Base-by-base conservation (phyloP, 2,113 vertebrate genomes). In the Lycaon pictus region DNA sequence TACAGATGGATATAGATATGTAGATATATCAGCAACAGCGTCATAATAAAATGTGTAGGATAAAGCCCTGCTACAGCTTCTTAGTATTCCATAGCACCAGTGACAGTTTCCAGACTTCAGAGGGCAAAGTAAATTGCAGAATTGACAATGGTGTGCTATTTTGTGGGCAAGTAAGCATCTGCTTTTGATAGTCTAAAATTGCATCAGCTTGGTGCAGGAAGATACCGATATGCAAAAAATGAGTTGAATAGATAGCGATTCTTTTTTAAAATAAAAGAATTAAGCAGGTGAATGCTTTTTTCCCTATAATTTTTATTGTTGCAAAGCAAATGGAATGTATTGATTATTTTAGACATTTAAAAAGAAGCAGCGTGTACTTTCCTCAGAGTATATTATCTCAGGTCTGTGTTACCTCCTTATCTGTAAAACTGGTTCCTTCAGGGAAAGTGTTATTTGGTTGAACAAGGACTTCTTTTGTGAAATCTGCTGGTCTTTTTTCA, bases 301-400 rank as follows among this genome's bases (percentile, higher is more conserved):
- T 53, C 10, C 53, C 8, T 60, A 37, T 17, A 43, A 7, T 48
- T 87, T 82, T 58, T 81, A 79, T 29, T 43, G 7, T 7, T 20
- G 20, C 29, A 86, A 89, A 93, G 58, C 7, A 93, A 86, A 82
- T 32, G 88, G 22, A 84, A 88, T 85, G 60, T 51, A 89, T 32
- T 67, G 37, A 72, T 74, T 67, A n/a, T 92, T 80, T 96, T 83
- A 72, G 32, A 90, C 32, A 63, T 55, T 60, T 63, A 27, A 29
- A 83, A 74, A 79, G 74, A 87, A 80, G 20, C 13, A 51, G 19
- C 35, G 35, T 65, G 22, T 2, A 62, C 13, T 74, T 74, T 74
- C 51, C 27, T 62, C 56, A 48, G n/a, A 51, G 13, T 27, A 25
- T 48, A 22, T 63, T 67, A 56, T 29, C 37, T 79, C 11, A 1